Evolutionary conservation across 2,113 vertebrate species (phyloP).

Genomic region (Gadus chalcogrammus): DNA sequence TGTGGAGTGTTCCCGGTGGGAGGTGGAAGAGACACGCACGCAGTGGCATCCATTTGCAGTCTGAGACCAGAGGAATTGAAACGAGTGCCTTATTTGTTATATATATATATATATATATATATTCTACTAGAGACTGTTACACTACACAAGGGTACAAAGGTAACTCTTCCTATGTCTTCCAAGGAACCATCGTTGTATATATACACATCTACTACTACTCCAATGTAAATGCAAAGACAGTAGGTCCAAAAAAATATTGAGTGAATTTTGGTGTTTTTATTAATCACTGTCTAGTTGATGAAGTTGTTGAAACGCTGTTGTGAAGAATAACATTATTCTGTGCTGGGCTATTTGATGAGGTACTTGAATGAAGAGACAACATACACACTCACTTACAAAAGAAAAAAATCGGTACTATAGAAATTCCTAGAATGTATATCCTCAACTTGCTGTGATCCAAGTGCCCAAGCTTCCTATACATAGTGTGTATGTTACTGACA

Average conservation of each 20-base stretch:
- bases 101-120: slow-evolving; percentile 20
- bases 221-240: slow-evolving; percentile 64
- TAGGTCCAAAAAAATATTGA: slow-evolving; percentile 54
- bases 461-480: slow-evolving; percentile 38
- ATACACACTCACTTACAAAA: slow-evolving; percentile 13
- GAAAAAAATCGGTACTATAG: slow-evolving; percentile 59
- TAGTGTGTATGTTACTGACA: slow-evolving; percentile 67
- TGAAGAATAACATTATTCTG: slow-evolving; percentile 27
- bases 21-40: too few species aligned
- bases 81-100: slow-evolving; percentile 50
- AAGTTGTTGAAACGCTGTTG: slow-evolving; percentile 29
- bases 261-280: slow-evolving; percentile 41
- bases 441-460: slow-evolving; percentile 56
- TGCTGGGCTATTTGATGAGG: slow-evolving; percentile 46
- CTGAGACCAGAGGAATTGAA: not conserved
- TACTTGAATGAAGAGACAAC: slow-evolving; percentile 43
- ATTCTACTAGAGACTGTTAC: slow-evolving; percentile 21
- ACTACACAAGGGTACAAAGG: slow-evolving; percentile 52
- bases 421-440: slow-evolving; percentile 48
- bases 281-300: slow-evolving; percentile 43
- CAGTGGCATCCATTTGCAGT: too few species aligned
- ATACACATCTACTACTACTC: slow-evolving; percentile 14
- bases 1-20: too few species aligned
- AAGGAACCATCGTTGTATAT: not conserved
- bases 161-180: not conserved